Evolutionary conservation across 2,113 vertebrate genomes (phyloP), one percentile per base, ranked within the genome.

Genomic region (Aptenodytes forsteri): DNA sequence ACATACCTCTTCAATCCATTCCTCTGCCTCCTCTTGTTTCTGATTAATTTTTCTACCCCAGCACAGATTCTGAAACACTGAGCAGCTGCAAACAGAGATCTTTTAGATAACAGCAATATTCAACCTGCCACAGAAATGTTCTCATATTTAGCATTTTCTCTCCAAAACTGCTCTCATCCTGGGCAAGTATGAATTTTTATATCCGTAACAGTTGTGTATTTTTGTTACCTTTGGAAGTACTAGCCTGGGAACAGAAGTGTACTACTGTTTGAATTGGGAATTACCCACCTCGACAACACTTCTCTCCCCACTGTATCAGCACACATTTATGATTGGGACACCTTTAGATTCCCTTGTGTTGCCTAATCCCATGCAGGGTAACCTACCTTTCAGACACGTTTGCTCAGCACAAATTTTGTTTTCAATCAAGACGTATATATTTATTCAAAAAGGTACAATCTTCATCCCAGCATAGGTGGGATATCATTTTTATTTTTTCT

Each of bases 361-460:
- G 27, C 46, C 40, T 32, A 23, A 25, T 49, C 22, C 72, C 30
- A 2, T 16, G 47, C 47, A 32, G 58, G 38, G 23, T 10, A 44
- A 16, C 52, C 49, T 21, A 22, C 15, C 42, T 26, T 67, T 81
- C 59, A 13, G 42, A 18, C 9, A 27, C 0, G 0, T 18, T 73
- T 83, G 34, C 50, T 89, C 59, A 59, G 67, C 79, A 59, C 42
- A 73, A 18, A 10, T 11, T 29, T 34, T 75, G 13, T 25, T 87
- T 78, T 30, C 56, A 34, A 3, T 80, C 49, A 2, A 12, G 27
- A 16, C 30, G 4, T 8, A 6, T 34, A 17, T 23, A 19, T 34
- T 65, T 23, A 52, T 81, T 80, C 49, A 36, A 17, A 55, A 69
- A 32, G 3, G 0, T 30, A 2, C 30, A 22, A 16, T 19, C 38